Evolutionary conservation across 2,797 vertebrate species (phyloP).

Genomic region (Lepilemur ruficaudatus): DNA sequence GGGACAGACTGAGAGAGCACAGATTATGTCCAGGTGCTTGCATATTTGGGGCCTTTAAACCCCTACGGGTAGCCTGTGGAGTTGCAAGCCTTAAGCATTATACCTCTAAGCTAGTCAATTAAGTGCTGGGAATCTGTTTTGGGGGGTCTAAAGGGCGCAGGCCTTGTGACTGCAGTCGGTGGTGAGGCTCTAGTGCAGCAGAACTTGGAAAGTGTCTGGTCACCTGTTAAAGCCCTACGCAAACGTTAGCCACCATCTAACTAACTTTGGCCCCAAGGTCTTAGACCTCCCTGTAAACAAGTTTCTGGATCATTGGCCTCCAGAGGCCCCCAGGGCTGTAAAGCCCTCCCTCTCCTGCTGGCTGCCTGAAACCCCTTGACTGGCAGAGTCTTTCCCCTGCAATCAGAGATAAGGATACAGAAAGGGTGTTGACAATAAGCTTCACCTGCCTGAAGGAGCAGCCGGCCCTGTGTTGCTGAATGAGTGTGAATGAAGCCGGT

Average conservation of each 20-base stretch:
- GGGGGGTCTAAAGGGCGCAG: not conserved
- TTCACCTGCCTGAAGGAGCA: conserved; percentile 40
- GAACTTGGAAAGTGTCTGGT: not conserved
- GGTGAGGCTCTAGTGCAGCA: not conserved
- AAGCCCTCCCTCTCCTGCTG: not conserved
- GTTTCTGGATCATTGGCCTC: conserved; percentile 12
- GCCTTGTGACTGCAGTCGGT: rapidly evolving
- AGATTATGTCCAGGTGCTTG: rapidly evolving
- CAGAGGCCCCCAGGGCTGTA: not conserved
- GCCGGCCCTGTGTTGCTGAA: not conserved
- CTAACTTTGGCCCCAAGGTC: not conserved
- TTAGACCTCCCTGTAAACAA: conserved; percentile 35
- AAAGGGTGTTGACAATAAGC: conserved; percentile 65
- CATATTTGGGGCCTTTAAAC: not conserved
- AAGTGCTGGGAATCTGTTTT: too few relatives aligned
- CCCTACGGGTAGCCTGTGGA: not conserved
- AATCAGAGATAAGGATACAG: conserved; percentile 55
- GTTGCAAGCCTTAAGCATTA: not conserved
- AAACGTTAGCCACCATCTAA: not conserved
- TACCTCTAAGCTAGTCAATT: not conserved
- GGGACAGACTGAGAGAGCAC: not conserved
- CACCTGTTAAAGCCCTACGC: not conserved
- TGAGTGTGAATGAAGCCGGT: conserved; percentile 50
- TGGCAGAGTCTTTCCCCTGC: conserved; percentile 41
- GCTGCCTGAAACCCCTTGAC: not conserved